phyloP scores from a whole-genome alignment of 2,797 vertebrate genomes.

The Sylvilagus floridanus region DNA sequence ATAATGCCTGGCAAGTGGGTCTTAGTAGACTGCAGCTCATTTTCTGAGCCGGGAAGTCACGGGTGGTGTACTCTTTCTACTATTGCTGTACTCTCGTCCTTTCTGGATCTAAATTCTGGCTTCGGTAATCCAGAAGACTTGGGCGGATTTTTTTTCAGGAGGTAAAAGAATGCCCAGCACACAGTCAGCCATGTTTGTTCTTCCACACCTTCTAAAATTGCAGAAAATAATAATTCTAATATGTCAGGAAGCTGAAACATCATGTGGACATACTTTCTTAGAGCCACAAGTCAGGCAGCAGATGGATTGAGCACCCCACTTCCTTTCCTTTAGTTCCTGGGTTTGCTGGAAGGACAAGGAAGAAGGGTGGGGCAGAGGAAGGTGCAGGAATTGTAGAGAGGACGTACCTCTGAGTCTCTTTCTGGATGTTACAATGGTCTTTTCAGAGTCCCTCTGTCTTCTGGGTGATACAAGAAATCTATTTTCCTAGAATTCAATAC shows the following conservation, averaged over 20 bases:
- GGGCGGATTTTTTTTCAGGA: background rate
- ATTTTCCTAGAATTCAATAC: conserved; percentile 65
- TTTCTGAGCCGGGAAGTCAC: background rate
- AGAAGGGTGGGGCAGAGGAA: background rate
- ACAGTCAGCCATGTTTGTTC: background rate
- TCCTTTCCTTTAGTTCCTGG: background rate
- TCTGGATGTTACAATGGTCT: background rate
- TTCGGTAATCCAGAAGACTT: background rate
- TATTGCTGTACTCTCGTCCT: background rate
- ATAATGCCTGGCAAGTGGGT: background rate
- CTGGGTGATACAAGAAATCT: conserved; percentile 47
- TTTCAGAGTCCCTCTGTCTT: background rate
- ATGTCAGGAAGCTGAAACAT: background rate
- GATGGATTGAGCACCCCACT: background rate
- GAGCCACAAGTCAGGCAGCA: background rate
- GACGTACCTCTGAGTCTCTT: background rate
- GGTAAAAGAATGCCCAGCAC: background rate
- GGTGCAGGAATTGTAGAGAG: background rate
- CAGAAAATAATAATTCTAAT: background rate
- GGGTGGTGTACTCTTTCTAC: no score
- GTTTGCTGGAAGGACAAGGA: background rate
- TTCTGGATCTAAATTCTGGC: background rate
- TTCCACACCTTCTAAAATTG: no score
- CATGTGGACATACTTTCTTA: background rate
- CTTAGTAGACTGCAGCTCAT: background rate